Evolutionary conservation across 2,888 invertebrate species (phyloP).

Genomic region (Drosophila anceps): DNA sequence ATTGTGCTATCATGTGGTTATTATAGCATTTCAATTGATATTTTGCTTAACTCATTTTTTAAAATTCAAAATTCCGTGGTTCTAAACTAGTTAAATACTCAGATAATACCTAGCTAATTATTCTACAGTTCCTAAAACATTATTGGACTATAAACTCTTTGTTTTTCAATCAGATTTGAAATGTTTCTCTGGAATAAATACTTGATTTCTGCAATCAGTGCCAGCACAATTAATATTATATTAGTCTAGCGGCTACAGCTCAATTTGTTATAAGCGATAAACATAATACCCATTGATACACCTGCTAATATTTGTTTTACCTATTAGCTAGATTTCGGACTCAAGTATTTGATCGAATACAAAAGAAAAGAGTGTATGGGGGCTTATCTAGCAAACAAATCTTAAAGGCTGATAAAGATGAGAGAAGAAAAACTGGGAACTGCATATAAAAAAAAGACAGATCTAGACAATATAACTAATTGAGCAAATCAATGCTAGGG

Average conservation of each 20-base stretch:
- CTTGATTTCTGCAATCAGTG: slow-evolving; percentile 2
- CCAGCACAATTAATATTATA: slow-evolving; percentile 5
- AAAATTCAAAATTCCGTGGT: too few species aligned
- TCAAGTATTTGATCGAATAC: slow-evolving; percentile 9
- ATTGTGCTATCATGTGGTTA: background rate
- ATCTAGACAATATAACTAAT: slow-evolving; percentile 39
- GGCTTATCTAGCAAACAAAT: slow-evolving; percentile 26
- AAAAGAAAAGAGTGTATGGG: background rate
- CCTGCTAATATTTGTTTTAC: slow-evolving; percentile 6
- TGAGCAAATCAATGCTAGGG: slow-evolving; percentile 47
- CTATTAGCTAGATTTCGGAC: slow-evolving; percentile 11
- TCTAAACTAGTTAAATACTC: background rate
- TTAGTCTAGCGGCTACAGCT: slow-evolving; percentile 15
- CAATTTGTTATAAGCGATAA: slow-evolving; percentile 20
- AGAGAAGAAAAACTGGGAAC: background rate
- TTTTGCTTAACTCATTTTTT: too few species aligned
- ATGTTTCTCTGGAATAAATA: background rate
- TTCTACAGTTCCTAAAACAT: background rate
- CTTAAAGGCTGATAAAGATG: slow-evolving; percentile 33
- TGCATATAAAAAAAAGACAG: background rate
- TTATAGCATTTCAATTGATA: background rate
- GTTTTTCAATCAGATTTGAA: background rate
- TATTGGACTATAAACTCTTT: background rate
- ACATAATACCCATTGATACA: slow-evolving; percentile 13
- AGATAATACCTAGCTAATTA: background rate